Base-by-base conservation (phyloP, 2,113 vertebrate species). In the Hucho hucho region DNA sequence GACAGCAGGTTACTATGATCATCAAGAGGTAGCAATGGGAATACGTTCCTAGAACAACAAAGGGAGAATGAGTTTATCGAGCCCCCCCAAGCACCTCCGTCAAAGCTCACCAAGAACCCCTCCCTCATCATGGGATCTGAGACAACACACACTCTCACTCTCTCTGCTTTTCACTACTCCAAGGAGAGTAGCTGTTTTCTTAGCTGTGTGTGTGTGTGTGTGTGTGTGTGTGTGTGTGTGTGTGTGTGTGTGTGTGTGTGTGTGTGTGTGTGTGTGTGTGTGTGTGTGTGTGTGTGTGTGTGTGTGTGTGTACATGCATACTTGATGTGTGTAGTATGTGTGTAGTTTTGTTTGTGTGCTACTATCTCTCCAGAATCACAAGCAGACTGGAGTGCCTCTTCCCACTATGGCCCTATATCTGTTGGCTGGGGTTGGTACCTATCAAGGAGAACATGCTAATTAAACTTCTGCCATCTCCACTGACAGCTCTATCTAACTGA, bases 371-470 rank as follows among this genome's bases (percentile, higher is more conserved):
- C 71, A 58, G 22, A 78, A 83, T 83, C 82, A 88, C 83, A 87
- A 74, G 66, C 58, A 24, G 24, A 24, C 18, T 26, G 66, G n/a
- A 61, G 65, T 43, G 25, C 24, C 16, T 63, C 6, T 70, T 24
- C 26, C 72, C 77, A 83, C 81, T 72, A 75, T 75, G 22, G 80
- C 70, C 83, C 81, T 85, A 85, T 81, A 82, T 83, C 78, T 78
- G 14, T 69, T 61, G 81, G 80, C 72, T 64, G 72, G 75, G 79
- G 76, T 78, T 70, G 49, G 37, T 22, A 80, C 70, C 75, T 81
- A 87, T 86, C 81, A 74, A 81, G 82, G 81, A 74, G 76, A 64
- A 77, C 75, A 72, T 73, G 75, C 79, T 85, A 83, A 87, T 87
- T 80, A 84, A 75, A 79, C 78, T 74, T 37, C 74, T 20, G 76